Evolutionary conservation across 2,888 invertebrate genomes (phyloP), one percentile per base, ranked within the genome.

Genomic region (Nephrotoma appendiculata): DNA sequence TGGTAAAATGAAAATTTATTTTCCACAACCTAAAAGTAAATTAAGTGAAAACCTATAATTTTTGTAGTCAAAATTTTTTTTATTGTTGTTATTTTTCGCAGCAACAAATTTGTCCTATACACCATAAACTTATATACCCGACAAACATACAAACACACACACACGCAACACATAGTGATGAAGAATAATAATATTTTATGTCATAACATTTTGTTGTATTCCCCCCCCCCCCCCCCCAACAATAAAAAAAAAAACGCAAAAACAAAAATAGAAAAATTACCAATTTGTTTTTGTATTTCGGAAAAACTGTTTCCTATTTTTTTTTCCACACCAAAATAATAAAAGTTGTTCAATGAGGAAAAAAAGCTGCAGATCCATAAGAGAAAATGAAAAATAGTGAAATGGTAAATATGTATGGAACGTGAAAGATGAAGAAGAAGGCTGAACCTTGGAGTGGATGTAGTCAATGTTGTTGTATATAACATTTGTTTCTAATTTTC

Each of bases 401-500:
- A 71, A 71, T 71, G 71, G 71, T 31, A 71, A 71, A 71, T 31
- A 71, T 71, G 71, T 31, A 71, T 44, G 44, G 1, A 9, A 71
- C 71, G 31, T 9, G 44, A 71, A 71, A 71, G 71, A 71, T 31
- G 71, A 71, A 71, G 71, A 71, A 71, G 71, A 71, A 31, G 71
- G 71, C 71, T 31, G 71, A 71, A 31, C 31, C 71, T 31, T 71
- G 71, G 31, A 71, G 71, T 71, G 71, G 71, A 71, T 71, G 71
- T 71, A 71, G 71, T 71, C 31, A 6, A 15, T 71, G 71, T 71
- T 71, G 9, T 71, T 71, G 71, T 71, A 71, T 71, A 71, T 71
- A 71, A 71, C 71, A 71, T 84, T 84, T 84, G 84, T 84, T 84
- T 84, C 84, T 84, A 84, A 84, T 84, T 71, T 84, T 84, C 84